phyloP scores from a whole-genome alignment of 2,797 vertebrate genomes.

The Paratrypauchen microcephalus region DNA sequence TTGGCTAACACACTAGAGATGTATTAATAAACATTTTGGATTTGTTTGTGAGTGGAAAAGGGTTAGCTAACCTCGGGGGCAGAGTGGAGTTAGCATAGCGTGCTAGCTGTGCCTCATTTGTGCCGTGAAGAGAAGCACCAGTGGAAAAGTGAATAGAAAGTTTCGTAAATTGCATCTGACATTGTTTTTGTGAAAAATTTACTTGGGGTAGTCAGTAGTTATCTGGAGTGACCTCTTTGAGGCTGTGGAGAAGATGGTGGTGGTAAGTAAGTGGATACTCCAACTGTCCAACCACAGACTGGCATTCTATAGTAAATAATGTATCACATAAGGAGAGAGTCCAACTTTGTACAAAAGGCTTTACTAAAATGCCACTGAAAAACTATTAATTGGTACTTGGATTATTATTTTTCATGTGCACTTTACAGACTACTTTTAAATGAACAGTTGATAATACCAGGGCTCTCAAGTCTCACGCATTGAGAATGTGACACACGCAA shows the following conservation, averaged over 20 bases:
- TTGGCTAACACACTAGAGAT: constrained; percentile 48
- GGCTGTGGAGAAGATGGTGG: constrained; percentile 36
- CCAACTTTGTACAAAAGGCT: too few relatives aligned
- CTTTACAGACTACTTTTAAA: too few relatives aligned
- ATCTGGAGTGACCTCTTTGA: constrained; percentile 59
- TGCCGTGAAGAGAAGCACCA: constrained; percentile 8
- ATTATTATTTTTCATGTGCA: too few relatives aligned
- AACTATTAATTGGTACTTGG: too few relatives aligned
- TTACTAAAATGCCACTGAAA: too few relatives aligned
- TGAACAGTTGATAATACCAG: too few relatives aligned
- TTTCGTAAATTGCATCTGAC: constrained; percentile 62
- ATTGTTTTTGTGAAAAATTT: constrained; percentile 17
- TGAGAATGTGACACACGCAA: too few relatives aligned
- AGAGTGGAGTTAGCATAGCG: constrained; percentile 30
- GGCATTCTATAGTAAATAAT: too few relatives aligned
- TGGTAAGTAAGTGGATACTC: background rate
- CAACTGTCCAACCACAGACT: background rate
- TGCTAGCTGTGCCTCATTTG: constrained; percentile 43
- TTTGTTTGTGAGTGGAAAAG: constrained; percentile 43
- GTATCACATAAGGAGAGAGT: too few relatives aligned
- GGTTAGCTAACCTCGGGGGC: constrained; percentile 42
- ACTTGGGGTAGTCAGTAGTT: constrained; percentile 26
- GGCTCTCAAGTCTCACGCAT: too few relatives aligned
- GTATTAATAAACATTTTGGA: constrained; percentile 50
- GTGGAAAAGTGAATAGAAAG: constrained; percentile 39